phyloP scores from a whole-genome alignment of 2,888 invertebrate species.

The Anoplius nigerrimus region DNA sequence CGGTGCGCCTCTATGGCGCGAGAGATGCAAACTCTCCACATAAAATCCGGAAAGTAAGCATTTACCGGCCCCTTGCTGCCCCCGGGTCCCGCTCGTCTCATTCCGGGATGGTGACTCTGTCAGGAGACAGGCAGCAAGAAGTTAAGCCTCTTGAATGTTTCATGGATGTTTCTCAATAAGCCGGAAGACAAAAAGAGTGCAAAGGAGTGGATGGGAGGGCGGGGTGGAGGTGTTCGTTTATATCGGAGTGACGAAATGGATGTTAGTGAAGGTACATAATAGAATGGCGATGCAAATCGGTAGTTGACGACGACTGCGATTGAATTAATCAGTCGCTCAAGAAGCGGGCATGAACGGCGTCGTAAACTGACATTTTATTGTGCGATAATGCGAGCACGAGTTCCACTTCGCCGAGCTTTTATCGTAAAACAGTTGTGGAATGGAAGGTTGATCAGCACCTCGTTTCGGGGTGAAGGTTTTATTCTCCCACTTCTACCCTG shows the following conservation, averaged over 20 bases:
- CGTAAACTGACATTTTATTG: no score
- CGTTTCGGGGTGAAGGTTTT: no score
- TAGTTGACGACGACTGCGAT: no score
- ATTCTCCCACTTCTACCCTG: no score
- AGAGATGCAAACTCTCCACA: slow-evolving; percentile 3
- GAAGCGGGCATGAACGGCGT: no score
- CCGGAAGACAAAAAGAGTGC: slow-evolving; percentile 20
- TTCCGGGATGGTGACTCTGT: slow-evolving; percentile 16
- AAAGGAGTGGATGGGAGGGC: neutral
- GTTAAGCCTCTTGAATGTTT: slow-evolving; percentile 31
- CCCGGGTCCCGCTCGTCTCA: neutral
- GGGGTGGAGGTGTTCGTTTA: neutral
- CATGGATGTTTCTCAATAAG: slow-evolving; percentile 27
- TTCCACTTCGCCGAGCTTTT: no score
- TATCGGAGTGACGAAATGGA: neutral
- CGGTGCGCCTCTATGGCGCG: neutral
- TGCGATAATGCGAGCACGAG: no score
- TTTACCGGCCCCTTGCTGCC: neutral
- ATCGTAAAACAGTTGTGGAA: no score
- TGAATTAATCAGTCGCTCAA: no score
- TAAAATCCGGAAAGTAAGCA: slow-evolving; percentile 15
- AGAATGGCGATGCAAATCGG: no score
- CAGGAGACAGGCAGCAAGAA: slow-evolving; percentile 10
- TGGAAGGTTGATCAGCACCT: no score
- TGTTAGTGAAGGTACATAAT: no score